Evolutionary conservation across 2,797 vertebrate species (phyloP), one percentile per base, ranked within the genome.

Genomic region (Onychomys arenicola): DNA sequence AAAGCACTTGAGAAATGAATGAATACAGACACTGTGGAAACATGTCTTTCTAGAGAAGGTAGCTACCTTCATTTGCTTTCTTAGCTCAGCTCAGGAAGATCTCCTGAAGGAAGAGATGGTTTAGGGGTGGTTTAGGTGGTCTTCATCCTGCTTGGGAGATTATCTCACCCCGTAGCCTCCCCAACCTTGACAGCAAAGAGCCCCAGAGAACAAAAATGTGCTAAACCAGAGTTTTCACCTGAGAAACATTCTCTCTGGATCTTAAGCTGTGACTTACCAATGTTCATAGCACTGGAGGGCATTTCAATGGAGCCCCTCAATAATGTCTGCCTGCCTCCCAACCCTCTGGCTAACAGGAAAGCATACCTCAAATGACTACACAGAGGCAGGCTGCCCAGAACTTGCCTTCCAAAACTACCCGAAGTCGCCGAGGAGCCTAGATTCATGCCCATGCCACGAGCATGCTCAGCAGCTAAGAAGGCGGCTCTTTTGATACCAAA

Each of bases 401-500:
- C 16, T 49, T 61, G 87, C 83, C 27, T 87, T 80, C 37, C 37
- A 37, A 67, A 69, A 89, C 0, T 29, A 87, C 55, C 67, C 77
- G 90, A 29, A 12, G 59, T 82, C 0, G 52, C 40, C 7, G 49
- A 89, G 63, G 76, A 75, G 88, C 32, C 40, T 34, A 81, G 71
- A 77, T 77, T 63, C 71, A 73, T 34, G 46, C 40, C n/a, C 2
- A 4, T 43, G 71, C 49, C n/a, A 61, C 57, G 25, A 32, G n/a
- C n/a, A n/a, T n/a, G 75, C 11, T 83, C 46, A 52, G 69, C 69
- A 83, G 52, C 34, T 75, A 49, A 52, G 82, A 87, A 84, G 49
- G 55, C 69, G 83, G 67, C 71, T 93, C 55, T 96, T 96, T 78
- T 75, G 82, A 73, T 52, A 73, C 16, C 61, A 46, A 90, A 65